Conservation (phyloP, 2,797 vertebrate species). For the Pantherophis alleghaniensis region DNA sequence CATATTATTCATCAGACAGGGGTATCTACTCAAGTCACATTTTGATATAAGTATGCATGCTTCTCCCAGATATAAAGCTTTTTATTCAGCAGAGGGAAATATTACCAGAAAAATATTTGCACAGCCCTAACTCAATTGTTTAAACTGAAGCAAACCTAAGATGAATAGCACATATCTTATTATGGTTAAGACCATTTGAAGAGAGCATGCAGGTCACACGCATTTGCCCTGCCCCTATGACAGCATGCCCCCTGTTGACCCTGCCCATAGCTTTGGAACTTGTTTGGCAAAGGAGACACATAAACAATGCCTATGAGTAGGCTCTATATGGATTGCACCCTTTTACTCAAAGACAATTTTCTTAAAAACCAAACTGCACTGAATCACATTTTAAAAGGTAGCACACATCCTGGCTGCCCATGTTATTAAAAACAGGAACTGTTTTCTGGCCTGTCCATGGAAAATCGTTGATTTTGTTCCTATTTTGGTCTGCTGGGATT, state of each 20-base stretch:
- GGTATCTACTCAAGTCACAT: slow-evolving; percentile 23
- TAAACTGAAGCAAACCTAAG: background rate
- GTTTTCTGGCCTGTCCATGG: background rate
- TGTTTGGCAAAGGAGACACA: background rate
- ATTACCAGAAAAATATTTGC: background rate
- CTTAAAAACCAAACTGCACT: background rate
- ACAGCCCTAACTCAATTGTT: background rate
- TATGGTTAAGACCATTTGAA: background rate
- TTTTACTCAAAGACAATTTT: background rate
- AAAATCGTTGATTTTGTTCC: background rate
- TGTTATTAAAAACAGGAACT: background rate
- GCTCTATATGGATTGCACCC: background rate
- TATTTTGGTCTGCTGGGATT: background rate
- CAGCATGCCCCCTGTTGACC: background rate
- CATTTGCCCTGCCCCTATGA: background rate
- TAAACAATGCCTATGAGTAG: background rate
- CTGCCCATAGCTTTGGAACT: background rate
- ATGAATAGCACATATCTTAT: background rate
- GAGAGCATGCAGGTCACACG: background rate
- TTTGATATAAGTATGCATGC: slow-evolving; percentile 14
- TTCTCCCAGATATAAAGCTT: background rate
- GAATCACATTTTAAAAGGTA: background rate
- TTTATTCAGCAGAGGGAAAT: accelerated
- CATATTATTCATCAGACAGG: background rate
- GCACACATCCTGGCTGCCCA: background rate